Evolutionary conservation across 2,113 vertebrate genomes (phyloP).

Genomic region (Stigmatopora nigra): DNA sequence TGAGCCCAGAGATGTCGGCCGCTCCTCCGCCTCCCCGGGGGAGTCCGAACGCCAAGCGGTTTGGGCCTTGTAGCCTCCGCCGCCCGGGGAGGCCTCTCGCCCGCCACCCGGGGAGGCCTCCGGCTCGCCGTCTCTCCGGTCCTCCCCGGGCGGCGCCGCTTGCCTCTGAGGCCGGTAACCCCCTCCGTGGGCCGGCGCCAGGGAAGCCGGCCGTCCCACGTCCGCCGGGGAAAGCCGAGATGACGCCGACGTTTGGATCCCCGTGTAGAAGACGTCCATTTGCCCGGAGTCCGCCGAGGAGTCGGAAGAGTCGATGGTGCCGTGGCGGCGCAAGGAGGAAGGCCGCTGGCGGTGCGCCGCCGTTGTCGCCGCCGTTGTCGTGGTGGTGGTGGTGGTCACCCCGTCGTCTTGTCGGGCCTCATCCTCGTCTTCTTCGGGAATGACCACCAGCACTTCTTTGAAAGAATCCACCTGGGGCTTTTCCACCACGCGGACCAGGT

Average conservation of each 20-base stretch:
- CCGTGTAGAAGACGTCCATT: slow-evolving; percentile 87
- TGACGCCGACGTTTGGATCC: slow-evolving; percentile 80
- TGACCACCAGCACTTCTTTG: slow-evolving; percentile 79
- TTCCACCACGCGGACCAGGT: slow-evolving; percentile 84
- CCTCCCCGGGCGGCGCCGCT: slow-evolving; percentile 4
- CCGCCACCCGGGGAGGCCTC: too few relatives aligned
- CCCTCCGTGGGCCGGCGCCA: slow-evolving; percentile 31
- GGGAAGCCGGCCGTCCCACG: slow-evolving; percentile 58
- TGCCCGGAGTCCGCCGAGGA: slow-evolving; percentile 67
- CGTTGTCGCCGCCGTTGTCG: too few relatives aligned
- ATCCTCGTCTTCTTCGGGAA: slow-evolving; percentile 68
- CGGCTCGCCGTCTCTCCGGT: too few relatives aligned
- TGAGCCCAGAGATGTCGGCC: slow-evolving; percentile 78
- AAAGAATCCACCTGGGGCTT: slow-evolving; percentile 56
- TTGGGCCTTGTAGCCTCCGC: slow-evolving; percentile 85
- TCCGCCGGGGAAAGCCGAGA: slow-evolving; percentile 52
- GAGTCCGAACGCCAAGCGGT: slow-evolving; percentile 77
- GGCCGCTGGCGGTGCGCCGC: too few relatives aligned
- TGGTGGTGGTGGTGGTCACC: too few relatives aligned
- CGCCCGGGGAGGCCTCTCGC: too few relatives aligned
- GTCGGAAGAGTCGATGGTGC: slow-evolving; percentile 72
- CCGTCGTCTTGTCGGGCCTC: slow-evolving; percentile 31
- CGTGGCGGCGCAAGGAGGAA: too few relatives aligned
- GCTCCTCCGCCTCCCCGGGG: slow-evolving; percentile 72
- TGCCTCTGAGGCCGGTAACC: slow-evolving; percentile 59